Evolutionary conservation across 1,140 invertebrate genomes (phyloP), one percentile per base, ranked within the genome.

Genomic region (Papilio aristodemus): DNA sequence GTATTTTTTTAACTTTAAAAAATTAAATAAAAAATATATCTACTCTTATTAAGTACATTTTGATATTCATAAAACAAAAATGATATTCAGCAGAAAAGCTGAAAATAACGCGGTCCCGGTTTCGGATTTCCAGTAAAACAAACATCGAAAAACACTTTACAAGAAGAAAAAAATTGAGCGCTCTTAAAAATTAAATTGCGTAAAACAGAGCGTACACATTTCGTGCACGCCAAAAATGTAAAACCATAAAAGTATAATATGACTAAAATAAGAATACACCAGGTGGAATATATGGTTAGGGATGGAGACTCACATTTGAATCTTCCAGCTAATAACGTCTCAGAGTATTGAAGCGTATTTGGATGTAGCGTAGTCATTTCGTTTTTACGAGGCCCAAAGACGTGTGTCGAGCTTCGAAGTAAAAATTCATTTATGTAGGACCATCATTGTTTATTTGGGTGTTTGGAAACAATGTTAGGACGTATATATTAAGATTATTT

Each of bases 301-400:
- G 27, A 72, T 54, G 59, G 46, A 63, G 38, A 25, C 43, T 27
- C 22, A 43, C 37, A 67, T 66, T 59, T 60, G 54, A 74, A 69
- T 71, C 58, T 68, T 63, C 3, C 46, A 68, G 70, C 50, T 74
- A 74, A 71, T 70, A 74, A 67, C 66, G 66, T 67, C 57, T 59
- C 37, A 17, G 68, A 54, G 46, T 22, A 54, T 68, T 62, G 62
- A 63, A 58, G 50, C 17, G 38, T 39, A 57, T 73, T 63, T 69
- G 67, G 27, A 74, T 71, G 63, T 66, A 43, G 25, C 62, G 8
- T 22, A 69, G 71, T 70, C 68, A 73, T 70, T 67, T 39, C 62
- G 64, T 70, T 69, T 74, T 74, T 74, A 74, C 70, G 73, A 74
- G 19, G 62, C 25, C 54, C 62, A 50, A 59, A 67, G 62, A 71